Evolutionary conservation across 2,888 invertebrate genomes (phyloP), one percentile per base, ranked within the genome.

Genomic region (Acrocyrtus sp.): DNA sequence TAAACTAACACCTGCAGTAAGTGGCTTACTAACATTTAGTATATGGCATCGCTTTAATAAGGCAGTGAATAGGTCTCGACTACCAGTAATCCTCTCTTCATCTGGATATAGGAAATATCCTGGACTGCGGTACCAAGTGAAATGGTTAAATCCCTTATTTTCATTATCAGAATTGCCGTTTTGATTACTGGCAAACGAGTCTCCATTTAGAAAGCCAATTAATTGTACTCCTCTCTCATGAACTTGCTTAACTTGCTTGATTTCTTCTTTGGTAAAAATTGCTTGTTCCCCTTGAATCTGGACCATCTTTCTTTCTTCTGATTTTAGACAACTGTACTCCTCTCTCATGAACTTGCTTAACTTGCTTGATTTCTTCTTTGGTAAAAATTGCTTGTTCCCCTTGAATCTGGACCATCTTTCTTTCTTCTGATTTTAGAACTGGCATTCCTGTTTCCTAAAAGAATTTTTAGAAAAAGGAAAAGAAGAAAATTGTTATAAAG

Each of bases 51-150:
- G 68, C 26, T 74, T 69, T n/a, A 81, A 41, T 4, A 81, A 62
- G 17, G 74, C 61, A 19, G 62, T 47, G 53, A 81, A 81, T 3
- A 81, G 67, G 27, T 76, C 73, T 12, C 62, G 77, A 53, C 78
- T 78, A 5, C 81, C 81, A 43, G 54, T 62, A 29, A 78, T 73
- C 1, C 72, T 62, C 6, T 77, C 78, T 29, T 81, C 81, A 54
- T 81, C 79, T 0, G 81, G 81, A 43, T 81, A 77, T 0, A 81
- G 3, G 50, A 81, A 79, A 50, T 79, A 81, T 5, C 70, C 72
- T 19, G 65, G 51, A 0, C 69, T 56, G 8, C 76, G 72, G 27
- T 65, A 79, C 73, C 75, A 79, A 3, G 10, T 19, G n/a, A 75
- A 73, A 5, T 50, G 62, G 24, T 78, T 39, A 10, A 81, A 66